Conservation (phyloP, 2,888 invertebrate species). For the Boloria euphrosyne region DNA sequence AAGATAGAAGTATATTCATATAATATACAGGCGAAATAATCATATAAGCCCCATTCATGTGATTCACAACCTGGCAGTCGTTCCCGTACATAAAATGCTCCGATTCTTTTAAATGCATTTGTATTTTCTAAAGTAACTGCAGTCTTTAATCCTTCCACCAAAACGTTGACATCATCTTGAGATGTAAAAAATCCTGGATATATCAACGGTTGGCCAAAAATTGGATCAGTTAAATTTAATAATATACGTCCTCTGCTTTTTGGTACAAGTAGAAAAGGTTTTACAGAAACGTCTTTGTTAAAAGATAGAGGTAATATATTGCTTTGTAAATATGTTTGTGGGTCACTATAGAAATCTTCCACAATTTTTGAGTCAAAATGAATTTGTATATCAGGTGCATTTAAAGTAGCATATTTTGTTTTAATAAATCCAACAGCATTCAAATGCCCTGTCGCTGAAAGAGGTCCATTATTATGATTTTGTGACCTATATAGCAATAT, state of each 20-base stretch:
- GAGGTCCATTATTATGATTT: constrained; percentile 61
- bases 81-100: constrained; percentile 81
- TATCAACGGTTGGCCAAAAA: constrained; percentile 87
- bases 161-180: constrained; percentile 83
- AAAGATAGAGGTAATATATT: constrained; percentile 82
- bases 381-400: constrained; percentile 86
- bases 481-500: constrained; percentile 69
- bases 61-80: constrained; percentile 82
- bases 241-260: constrained; percentile 84
- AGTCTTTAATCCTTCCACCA: constrained; percentile 84
- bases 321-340: constrained; percentile 71
- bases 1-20: constrained; percentile 87
- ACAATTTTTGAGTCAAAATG: constrained; percentile 83
- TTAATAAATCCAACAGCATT: constrained; percentile 83
- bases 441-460: constrained; percentile 79
- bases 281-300: constrained; percentile 83
- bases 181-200: constrained; percentile 86
- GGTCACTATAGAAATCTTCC: constrained; percentile 82
- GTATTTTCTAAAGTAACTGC: constrained; percentile 83
- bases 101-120: constrained; percentile 78
- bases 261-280: constrained; percentile 84
- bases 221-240: constrained; percentile 86
- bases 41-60: constrained; percentile 82
- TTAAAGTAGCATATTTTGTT: constrained; percentile 70
- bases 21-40: constrained; percentile 85